Evolutionary conservation across 2,797 vertebrate genomes (phyloP), one percentile per base, ranked within the genome.

Genomic region (Odontamblyopus lacepedii): DNA sequence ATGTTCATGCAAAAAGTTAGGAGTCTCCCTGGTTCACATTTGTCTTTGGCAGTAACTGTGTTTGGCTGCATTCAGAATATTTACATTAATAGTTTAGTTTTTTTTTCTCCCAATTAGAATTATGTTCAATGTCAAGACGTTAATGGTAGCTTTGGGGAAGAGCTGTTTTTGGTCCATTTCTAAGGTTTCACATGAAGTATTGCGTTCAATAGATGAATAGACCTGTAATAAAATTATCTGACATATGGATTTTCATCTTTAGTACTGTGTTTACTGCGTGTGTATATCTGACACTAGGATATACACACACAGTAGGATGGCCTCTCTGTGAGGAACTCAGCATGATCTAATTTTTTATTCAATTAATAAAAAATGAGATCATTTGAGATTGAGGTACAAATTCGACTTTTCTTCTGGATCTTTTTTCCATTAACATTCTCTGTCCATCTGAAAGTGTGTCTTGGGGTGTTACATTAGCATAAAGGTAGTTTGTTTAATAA

Each of bases 11-110:
- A 3, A 44, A 72, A 38, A 70, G 50, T 59, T 66, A n/a, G 11
- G 0, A 23, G 53, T 57, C 50, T 65, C 55, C 64, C 68, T 77
- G 56, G 63, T 55, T 55, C 19, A 55, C 65, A 38, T 48, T 27
- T 60, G 27, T 60, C 27, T 60, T 60, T 60, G 59, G 29, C 59
- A 60, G 27, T 30, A 30, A 29, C 5, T 60, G 44, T 48, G 44
- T 48, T 48, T 48, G 59, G n/a, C n/a, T 12, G 55, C 9, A 26
- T 57, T 26, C 23, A 26, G 55, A 57, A 57, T 26, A 26, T 57
- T 12, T 23, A 57, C 55, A 57, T 26, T 57, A 57, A 13, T 4
- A 23, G 23, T 26, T 57, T 57, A 13, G n/a, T 1, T 1, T 38
- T 48, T 48, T 57, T 57, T 57, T 57, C 23, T 26, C 55, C 23